Evolutionary conservation across 1,140 invertebrate genomes (phyloP), one percentile per base, ranked within the genome.

Genomic region (Pogonus chalceus): DNA sequence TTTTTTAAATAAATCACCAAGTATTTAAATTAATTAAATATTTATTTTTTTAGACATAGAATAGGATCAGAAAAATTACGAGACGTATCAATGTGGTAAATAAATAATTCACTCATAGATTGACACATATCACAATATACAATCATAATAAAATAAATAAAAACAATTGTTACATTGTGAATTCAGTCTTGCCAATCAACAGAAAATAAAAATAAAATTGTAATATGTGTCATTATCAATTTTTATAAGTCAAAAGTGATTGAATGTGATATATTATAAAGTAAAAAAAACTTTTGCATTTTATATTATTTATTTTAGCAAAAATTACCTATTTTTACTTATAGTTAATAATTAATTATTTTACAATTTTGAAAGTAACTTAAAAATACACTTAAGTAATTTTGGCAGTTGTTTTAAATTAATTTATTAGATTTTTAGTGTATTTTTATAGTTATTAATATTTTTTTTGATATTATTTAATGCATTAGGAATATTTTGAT

Each of bases 51-150:
- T 37, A 54, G 57, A 49, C 58, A 58, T 37, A 59, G 60, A 55
- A 51, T 37, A n/a, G 23, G 57, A 51, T 47, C 56, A 21, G 57
- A 60, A 47, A 63, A 63, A 56, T 51, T 62, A 7, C 56, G 59
- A 35, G 56, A 62, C 49, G 63, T 62, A 23, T 61, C 61, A n/a
- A 63, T 65, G 61, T 65, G 63, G 63, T 65, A 52, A 62, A 37
- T 3, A 18, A 23, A 51, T 49, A 35, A 26, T 48, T 53, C 16
- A 24, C n/a, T 31, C 23, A 20, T 22, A 31, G 46, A 54, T 54
- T 37, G 47, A 54, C 35, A 55, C 46, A 50, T 54, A 55, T 58
- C 35, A 47, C 35, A 54, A 23, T 54, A 31, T 58, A 57, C 51
- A 55, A 53, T 52, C 54, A 55, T 58, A 55, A 51, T 39, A 37